phyloP scores from a whole-genome alignment of 2,888 invertebrate genomes.

The Zeuzera pyrina region DNA sequence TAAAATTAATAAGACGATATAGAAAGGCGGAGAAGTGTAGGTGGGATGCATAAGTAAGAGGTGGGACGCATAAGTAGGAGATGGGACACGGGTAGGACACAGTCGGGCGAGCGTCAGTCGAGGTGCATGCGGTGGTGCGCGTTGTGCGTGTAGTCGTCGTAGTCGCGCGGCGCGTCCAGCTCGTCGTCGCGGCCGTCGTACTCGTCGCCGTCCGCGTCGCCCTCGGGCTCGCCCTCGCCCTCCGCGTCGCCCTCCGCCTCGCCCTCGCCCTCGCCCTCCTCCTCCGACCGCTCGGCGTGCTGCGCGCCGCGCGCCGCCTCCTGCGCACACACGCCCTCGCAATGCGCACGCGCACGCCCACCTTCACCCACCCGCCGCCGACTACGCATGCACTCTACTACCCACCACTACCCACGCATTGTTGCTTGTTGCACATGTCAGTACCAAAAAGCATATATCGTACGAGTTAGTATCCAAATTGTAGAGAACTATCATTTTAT shows the following conservation, averaged over 20 bases:
- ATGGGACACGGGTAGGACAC: not conserved
- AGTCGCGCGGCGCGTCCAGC: constrained; percentile 46
- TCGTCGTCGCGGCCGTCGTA: constrained; percentile 46
- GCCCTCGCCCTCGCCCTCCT: not conserved
- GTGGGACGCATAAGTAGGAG: not conserved
- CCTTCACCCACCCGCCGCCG: constrained; percentile 14
- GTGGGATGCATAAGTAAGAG: not conserved
- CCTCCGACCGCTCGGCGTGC: constrained; percentile 17
- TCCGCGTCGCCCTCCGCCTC: constrained; percentile 16
- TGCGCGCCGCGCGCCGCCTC: constrained; percentile 21
- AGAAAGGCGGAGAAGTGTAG: not conserved
- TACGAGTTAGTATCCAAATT: too few species aligned
- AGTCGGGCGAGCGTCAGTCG: constrained; percentile 32
- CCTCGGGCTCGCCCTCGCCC: constrained; percentile 23
- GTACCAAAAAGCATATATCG: too few species aligned
- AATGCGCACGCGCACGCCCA: constrained; percentile 20
- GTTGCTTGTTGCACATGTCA: too few species aligned
- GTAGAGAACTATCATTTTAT: too few species aligned
- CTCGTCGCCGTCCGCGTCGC: constrained; percentile 32
- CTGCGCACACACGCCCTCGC: too few species aligned
- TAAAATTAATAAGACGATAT: too few species aligned
- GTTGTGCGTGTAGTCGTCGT: constrained; percentile 64
- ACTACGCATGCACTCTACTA: too few species aligned
- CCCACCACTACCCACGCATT: too few species aligned
- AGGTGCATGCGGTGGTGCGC: constrained; percentile 43